Evolutionary conservation across 2,113 vertebrate genomes (phyloP).

Genomic region (Bubalus kerabau): DNA sequence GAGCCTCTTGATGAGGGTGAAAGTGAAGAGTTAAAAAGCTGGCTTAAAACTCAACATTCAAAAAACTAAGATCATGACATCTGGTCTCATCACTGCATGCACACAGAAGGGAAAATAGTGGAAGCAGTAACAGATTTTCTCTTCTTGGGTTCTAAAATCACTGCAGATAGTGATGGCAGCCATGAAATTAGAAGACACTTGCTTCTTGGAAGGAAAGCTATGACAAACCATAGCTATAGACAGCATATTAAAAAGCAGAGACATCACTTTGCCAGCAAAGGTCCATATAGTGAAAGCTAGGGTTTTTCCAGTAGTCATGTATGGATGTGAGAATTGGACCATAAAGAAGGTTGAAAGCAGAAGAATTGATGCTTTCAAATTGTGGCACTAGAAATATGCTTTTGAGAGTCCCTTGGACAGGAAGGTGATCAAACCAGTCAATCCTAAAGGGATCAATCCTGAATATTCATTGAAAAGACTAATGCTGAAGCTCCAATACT

Average conservation of each 20-base stretch:
- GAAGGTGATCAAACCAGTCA: background rate
- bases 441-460: background rate
- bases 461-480: background rate
- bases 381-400: background rate
- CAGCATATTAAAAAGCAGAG: background rate
- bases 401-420: background rate
- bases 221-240: background rate
- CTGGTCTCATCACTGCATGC: background rate
- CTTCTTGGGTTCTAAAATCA: background rate
- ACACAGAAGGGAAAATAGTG: background rate
- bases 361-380: background rate
- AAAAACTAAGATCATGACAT: background rate
- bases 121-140: background rate
- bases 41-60: background rate
- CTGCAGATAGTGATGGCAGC: background rate
- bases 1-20: background rate
- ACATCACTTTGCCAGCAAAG: background rate
- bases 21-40: background rate
- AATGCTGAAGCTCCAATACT: background rate
- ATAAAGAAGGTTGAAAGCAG: background rate
- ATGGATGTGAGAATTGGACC: background rate
- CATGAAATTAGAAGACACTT: background rate
- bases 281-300: background rate
- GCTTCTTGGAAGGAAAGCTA: background rate
- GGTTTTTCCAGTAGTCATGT: background rate